Evolutionary conservation across 2,113 vertebrate genomes (phyloP).

Genomic region (Entosphenus tridentatus): DNA sequence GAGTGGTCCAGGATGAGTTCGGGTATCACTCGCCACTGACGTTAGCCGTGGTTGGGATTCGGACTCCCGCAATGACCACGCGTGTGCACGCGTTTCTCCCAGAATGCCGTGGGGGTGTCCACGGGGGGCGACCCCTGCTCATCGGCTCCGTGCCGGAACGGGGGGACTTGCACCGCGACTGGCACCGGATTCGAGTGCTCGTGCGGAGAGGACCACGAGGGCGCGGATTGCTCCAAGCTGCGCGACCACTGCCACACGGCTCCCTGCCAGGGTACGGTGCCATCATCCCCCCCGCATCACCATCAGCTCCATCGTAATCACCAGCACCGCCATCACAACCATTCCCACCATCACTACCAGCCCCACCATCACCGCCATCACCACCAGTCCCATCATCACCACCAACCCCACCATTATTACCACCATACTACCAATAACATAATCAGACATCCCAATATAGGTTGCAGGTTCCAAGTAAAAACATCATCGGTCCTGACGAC

Average conservation of each 20-base stretch:
- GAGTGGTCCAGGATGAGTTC: no score
- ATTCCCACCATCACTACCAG: no score
- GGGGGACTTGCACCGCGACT: conserved; percentile 44
- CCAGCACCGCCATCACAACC: no score
- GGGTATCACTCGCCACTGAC: no score
- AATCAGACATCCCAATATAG: background rate
- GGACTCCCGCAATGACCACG: no score
- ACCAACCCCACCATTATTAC: background rate
- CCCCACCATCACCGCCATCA: no score
- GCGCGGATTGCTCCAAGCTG: conserved; percentile 64
- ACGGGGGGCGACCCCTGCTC: conserved; percentile 44
- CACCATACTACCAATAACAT: background rate
- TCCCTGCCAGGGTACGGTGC: conserved; percentile 42
- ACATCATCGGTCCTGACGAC: background rate
- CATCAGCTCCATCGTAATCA: background rate
- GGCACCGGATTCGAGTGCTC: conserved; percentile 57
- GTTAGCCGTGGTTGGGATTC: no score
- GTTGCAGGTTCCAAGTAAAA: background rate
- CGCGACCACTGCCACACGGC: conserved; percentile 65
- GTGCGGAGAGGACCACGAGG: conserved; percentile 53
- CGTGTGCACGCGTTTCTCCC: no score
- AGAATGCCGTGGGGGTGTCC: no score
- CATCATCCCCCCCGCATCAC: conserved; percentile 6
- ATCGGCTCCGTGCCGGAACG: conserved; percentile 58
- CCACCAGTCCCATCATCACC: background rate